Base-by-base conservation (phyloP, 2,888 invertebrate genomes). In the Cistogaster globosa region DNA sequence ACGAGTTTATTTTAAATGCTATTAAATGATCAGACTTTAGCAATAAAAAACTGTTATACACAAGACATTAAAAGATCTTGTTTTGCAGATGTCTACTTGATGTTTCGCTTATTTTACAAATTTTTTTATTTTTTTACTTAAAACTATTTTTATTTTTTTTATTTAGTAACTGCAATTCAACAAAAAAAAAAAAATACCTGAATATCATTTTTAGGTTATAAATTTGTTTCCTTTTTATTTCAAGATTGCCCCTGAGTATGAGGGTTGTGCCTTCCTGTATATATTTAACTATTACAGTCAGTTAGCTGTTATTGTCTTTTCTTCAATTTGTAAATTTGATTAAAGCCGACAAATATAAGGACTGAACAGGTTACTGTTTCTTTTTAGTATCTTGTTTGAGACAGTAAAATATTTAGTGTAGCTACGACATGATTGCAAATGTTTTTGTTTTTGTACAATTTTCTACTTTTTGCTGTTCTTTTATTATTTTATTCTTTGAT, bases 261-360 rank as follows among this genome's bases (percentile, higher is more conserved):
- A 8, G 32, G 57, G 1, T 62, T 38, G 68, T 0, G 12, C 14
- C 16, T 38, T 2, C 11, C 69, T 69, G 77, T 9, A 36, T n/a
- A 18, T 16, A 42, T 38, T 60, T 48, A 51, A 36, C 20, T 18
- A 53, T 60, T 48, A 48, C 18, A 36, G 51, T 60, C 32, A 20
- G 5, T 22, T 16, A 38, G 6, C 55, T 57, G 55, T 12, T 69
- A 22, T 22, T 57, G 8, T 36, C 22, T 51, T 63, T 63, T 57
- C 22, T 65, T 65, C 12, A 79, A 79, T 71, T 79, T 63, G 48
- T 48, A 71, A 71, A 79, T 79, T 71, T 63, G 32, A 71, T 78
- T 71, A 71, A 53, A 68, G 38, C 26, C 14, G 32, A 57, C 18
- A 45, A 26, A 45, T 75, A n/a, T 18, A 42, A 22, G 32, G 48